Conservation (phyloP, 2,113 vertebrate species). For the Anser cygnoides region DNA sequence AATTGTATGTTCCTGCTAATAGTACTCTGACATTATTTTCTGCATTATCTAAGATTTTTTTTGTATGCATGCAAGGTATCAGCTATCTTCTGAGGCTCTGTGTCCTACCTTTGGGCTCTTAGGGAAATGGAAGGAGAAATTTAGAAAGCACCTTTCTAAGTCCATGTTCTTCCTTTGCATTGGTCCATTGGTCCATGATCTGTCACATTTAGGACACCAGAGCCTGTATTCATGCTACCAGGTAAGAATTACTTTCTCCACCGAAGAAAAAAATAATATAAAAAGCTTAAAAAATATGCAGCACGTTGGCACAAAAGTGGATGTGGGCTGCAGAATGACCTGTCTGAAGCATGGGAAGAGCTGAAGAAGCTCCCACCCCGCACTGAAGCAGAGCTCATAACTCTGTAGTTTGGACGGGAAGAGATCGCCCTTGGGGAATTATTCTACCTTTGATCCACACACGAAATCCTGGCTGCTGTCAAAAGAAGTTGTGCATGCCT, state of each 20-base stretch:
- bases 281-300: neutral
- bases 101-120: neutral
- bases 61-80: fast-evolving
- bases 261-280: neutral
- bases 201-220: neutral
- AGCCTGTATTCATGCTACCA: neutral
- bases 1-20: neutral
- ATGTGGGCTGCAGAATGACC: neutral
- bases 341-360: neutral
- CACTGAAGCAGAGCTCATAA: neutral
- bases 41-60: neutral
- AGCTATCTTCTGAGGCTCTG: neutral
- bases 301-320: fast-evolving
- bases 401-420: neutral
- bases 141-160: neutral
- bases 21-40: neutral
- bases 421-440: neutral
- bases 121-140: neutral
- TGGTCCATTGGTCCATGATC: neutral
- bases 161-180: neutral
- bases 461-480: slow-evolving; percentile 29
- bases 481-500: slow-evolving; percentile 11
- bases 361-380: neutral
- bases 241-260: neutral
- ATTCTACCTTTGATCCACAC: neutral